Evolutionary conservation across 2,113 vertebrate species (phyloP), one percentile per base, ranked within the genome.

Genomic region (Tachuris rubrigastra): DNA sequence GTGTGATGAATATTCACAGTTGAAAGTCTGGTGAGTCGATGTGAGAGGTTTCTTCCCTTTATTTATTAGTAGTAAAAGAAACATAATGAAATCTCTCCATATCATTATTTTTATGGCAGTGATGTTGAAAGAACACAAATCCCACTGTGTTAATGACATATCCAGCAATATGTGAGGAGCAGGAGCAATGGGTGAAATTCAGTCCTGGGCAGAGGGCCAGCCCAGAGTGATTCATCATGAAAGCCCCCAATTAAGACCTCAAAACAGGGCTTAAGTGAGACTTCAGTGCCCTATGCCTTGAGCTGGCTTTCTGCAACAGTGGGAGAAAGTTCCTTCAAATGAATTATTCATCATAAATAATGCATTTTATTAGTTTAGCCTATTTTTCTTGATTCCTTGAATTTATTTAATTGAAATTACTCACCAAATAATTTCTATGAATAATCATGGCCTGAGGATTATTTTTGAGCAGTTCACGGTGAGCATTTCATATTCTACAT

Each of bases 371-470:
- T 93, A 81, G 79, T 93, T 96, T 92, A 96, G 66, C 28, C 73
- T 89, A 66, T 89, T 93, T 94, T 94, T 93, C 83, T 87, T 62
- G 83, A 92, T 94, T 96, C 63, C 66, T 87, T 96, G 93, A 90
- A 92, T 96, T 96, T 95, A 89, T 96, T 96, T 96, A 97, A 96
- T 96, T 96, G 95, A 97, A 97, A 95, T 96, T 97, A 94, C 83
- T 89, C 92, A 96, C 88, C 96, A 96, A 94, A 92, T 95, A 96
- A 97, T 95, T 93, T 95, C 90, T 76, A 96, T 96, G 90, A 97
- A 97, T 97, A 97, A 96, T 96, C 90, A 95, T 96, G 86, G 60
- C 93, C 80, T 85, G 76, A 63, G 83, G 95, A 95, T 96, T 96
- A 92, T 92, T 96, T 96, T 82, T 85, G 88, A 94, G 92, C 83